Conservation (phyloP, 2,113 vertebrate genomes). For the Rhinoderma darwinii region DNA sequence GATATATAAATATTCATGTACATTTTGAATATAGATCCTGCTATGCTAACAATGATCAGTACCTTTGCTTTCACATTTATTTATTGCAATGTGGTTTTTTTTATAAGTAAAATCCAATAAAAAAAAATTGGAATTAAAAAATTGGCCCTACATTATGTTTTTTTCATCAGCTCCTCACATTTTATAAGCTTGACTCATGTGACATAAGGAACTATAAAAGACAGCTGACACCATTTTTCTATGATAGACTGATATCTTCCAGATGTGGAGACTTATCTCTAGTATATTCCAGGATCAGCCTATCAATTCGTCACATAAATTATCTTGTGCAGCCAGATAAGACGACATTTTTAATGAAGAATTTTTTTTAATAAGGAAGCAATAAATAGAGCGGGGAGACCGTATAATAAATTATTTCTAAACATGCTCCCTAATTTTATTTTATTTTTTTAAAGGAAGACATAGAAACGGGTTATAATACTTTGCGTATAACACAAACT, state of each 20-base stretch:
- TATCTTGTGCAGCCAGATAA: background rate
- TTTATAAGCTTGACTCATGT: background rate
- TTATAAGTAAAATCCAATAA: too few species aligned
- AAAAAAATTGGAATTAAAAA: too few species aligned
- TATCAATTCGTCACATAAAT: background rate
- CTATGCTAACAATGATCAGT: too few species aligned
- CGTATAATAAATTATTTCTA: background rate
- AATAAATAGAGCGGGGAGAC: background rate
- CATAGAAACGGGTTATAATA: too few species aligned
- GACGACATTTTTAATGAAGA: background rate
- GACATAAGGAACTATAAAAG: too few species aligned
- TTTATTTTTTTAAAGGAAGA: background rate
- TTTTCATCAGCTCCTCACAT: background rate
- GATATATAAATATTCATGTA: too few species aligned
- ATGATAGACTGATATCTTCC: background rate
- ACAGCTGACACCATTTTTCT: background rate
- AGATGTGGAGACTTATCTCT: background rate
- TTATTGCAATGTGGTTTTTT: too few species aligned
- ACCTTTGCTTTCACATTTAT: too few species aligned
- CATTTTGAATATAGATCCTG: too few species aligned
- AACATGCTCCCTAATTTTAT: background rate
- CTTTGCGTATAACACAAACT: too few species aligned
- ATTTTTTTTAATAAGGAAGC: conserved; percentile 2
- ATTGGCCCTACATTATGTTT: background rate
- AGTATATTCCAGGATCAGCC: background rate